Conservation (phyloP, 2,888 invertebrate genomes). For the Limnephilus auricula region DNA sequence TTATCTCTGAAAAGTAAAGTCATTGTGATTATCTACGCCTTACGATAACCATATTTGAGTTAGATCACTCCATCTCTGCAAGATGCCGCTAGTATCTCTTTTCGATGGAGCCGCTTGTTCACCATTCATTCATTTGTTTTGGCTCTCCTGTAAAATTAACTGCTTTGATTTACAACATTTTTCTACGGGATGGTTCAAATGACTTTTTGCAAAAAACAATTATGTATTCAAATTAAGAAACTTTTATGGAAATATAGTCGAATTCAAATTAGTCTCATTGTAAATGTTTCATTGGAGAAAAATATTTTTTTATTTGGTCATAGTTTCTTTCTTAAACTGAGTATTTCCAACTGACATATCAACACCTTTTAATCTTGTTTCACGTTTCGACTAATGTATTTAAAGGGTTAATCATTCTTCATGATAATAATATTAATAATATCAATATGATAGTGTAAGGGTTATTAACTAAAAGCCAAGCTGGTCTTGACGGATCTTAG, state of each 20-base stretch:
- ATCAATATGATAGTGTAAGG: constrained; percentile 40
- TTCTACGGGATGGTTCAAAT: too few species aligned
- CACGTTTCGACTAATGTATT: constrained; percentile 22
- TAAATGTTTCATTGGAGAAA: not conserved
- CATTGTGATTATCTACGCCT: too few species aligned
- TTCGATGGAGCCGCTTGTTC: too few species aligned
- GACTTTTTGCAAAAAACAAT: not conserved
- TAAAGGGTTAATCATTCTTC: constrained; percentile 47
- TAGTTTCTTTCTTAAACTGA: constrained; percentile 6
- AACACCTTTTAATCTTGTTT: constrained; percentile 17
- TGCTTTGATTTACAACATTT: too few species aligned
- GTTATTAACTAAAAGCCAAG: constrained; percentile 56
- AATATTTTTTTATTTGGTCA: not conserved
- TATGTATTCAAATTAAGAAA: not conserved
- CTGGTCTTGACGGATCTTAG: constrained; percentile 59
- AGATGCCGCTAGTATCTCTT: too few species aligned
- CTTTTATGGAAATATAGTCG: not conserved
- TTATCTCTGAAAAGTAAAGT: too few species aligned
- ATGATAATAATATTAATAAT: constrained; percentile 43
- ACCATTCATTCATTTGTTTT: too few species aligned
- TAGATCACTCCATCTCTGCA: too few species aligned
- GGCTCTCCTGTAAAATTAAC: too few species aligned
- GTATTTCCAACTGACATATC: constrained; percentile 35
- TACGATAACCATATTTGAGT: too few species aligned
- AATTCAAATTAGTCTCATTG: not conserved